phyloP scores from a whole-genome alignment of 2,888 invertebrate species.

The Drosophila infuscata region DNA sequence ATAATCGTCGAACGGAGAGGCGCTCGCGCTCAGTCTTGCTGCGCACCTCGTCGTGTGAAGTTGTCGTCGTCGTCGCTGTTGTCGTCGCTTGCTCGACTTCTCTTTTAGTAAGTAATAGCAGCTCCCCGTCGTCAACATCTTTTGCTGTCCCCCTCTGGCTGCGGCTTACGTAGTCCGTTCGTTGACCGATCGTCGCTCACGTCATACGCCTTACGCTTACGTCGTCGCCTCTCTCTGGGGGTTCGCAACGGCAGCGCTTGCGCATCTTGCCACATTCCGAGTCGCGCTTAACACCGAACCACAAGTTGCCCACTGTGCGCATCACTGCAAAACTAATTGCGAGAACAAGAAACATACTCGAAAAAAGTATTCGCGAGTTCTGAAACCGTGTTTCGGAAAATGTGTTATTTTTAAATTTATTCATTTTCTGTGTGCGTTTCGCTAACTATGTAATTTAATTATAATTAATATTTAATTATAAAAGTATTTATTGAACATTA shows the following conservation, averaged over 20 bases:
- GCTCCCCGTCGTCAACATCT: slow-evolving; percentile 1
- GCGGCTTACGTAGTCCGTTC: slow-evolving; percentile 62
- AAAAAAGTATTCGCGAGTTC: slow-evolving; percentile 42
- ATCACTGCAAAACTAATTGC: slow-evolving; percentile 43
- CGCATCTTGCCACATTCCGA: slow-evolving; percentile 83
- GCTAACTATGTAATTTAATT: slow-evolving; percentile 16
- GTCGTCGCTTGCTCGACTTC: slow-evolving; percentile 50
- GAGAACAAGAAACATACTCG: slow-evolving; percentile 16
- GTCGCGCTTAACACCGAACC: slow-evolving; percentile 84
- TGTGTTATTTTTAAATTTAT: slow-evolving; percentile 6
- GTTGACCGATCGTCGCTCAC: slow-evolving; percentile 56
- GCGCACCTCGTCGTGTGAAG: slow-evolving; percentile 85
- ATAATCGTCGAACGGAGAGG: slow-evolving; percentile 54
- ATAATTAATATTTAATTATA: slow-evolving; percentile 15
- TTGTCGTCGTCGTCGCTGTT: slow-evolving; percentile 77
- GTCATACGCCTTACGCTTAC: slow-evolving; percentile 54
- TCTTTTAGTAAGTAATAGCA: slow-evolving; percentile 46
- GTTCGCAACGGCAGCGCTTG: slow-evolving; percentile 71
- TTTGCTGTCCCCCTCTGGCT: slow-evolving; percentile 48
- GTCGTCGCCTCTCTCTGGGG: slow-evolving; percentile 61
- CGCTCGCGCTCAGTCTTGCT: slow-evolving; percentile 84
- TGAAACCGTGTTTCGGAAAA: slow-evolving; percentile 20
- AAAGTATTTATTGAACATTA: background rate
- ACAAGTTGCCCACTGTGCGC: slow-evolving; percentile 72
- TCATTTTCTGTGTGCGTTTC: slow-evolving; percentile 35